Conservation (phyloP, 2,888 invertebrate species). For the Caenorhabditis sinica region DNA sequence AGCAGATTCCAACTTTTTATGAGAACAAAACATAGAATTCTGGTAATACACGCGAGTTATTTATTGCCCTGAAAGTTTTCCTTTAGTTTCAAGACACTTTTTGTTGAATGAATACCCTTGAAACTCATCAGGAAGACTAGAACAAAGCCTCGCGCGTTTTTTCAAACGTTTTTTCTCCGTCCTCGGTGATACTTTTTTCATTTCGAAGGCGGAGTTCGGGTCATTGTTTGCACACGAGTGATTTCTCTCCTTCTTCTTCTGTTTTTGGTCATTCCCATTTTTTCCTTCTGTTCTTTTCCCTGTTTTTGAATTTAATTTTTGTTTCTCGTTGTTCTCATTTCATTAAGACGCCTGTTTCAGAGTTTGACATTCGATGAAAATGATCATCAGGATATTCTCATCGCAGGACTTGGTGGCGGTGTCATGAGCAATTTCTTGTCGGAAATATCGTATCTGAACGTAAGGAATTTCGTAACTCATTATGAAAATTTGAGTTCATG, state of each 20-base stretch:
- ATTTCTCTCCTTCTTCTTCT: not conserved
- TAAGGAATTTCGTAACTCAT: constrained; percentile 4
- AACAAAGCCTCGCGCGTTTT: not conserved
- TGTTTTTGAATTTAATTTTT: not conserved
- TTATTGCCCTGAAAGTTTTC: too few relatives aligned
- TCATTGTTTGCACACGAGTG: not conserved
- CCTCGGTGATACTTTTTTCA: not conserved
- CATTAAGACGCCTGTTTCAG: constrained; percentile 37
- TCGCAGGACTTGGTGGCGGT: constrained; percentile 70
- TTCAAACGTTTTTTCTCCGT: not conserved
- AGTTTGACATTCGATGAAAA: constrained; percentile 61
- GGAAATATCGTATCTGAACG: constrained; percentile 60
- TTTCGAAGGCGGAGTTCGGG: not conserved
- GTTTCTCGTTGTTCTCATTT: not conserved
- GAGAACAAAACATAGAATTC: too few relatives aligned
- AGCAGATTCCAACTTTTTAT: too few relatives aligned
- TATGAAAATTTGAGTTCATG: not conserved
- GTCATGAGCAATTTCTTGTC: constrained; percentile 69
- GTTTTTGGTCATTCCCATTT: not conserved
- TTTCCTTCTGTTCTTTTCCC: not conserved
- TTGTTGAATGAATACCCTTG: too few relatives aligned
- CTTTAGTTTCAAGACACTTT: too few relatives aligned
- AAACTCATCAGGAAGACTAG: too few relatives aligned
- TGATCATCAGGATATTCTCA: constrained; percentile 59
- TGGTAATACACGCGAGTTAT: too few relatives aligned